Percentiles rank a stretch among this genome's conserved stretches.
phyloP scores from a whole-genome alignment of 2,113 vertebrate species.

The Pterocles gutturalis region DNA sequence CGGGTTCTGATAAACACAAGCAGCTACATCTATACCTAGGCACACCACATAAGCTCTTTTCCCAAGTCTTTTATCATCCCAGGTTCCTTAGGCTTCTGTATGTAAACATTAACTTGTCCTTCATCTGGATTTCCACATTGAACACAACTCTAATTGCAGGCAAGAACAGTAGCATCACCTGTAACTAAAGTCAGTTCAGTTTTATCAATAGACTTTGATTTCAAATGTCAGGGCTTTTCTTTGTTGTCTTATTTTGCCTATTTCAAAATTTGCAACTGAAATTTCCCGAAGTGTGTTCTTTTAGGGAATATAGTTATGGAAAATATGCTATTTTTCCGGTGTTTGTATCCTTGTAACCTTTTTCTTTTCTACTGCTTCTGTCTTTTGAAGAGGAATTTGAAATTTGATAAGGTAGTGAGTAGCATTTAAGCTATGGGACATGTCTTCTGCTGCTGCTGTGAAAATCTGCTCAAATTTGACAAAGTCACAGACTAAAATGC shows the following conservation, averaged over 20 bases:
- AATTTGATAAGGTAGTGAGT: neutral
- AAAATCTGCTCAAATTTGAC: neutral
- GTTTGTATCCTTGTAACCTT: neutral
- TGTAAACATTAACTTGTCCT: neutral
- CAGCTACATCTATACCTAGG: neutral
- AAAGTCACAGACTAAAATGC: neutral
- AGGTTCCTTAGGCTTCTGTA: neutral
- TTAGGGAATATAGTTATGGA: neutral
- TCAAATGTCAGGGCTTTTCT: neutral
- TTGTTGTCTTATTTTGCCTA: neutral
- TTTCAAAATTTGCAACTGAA: neutral
- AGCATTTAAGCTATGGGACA: neutral
- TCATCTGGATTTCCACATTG: neutral
- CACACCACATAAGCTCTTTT: neutral
- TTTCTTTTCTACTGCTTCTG: neutral
- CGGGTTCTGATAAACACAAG: neutral
- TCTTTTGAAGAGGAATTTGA: neutral
- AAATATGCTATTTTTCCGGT: neutral
- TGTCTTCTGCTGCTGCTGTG: neutral
- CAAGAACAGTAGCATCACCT: neutral
- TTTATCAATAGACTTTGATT: neutral
- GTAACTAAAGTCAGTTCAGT: neutral
- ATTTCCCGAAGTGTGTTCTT: neutral
- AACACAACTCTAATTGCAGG: neutral
- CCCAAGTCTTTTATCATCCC: neutral